These are phyloP conservation scores for Mnemiopsis leidyi DNA, from an alignment of 37 sponge, comb jelly and placozoan genomes.

Conservation along the genomic window DNA sequence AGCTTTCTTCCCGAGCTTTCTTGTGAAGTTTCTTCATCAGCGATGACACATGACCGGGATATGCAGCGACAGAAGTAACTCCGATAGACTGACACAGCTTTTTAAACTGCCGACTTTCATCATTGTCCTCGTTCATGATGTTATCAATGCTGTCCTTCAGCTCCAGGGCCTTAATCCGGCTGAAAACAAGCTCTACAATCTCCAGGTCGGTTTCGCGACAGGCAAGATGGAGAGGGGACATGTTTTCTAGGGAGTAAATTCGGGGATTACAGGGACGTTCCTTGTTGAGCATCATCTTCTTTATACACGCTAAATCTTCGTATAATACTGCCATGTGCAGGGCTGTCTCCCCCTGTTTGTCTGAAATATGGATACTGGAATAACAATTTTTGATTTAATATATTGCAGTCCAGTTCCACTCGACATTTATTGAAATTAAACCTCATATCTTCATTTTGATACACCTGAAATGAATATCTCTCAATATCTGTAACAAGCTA, in stretches of 20 bases:
- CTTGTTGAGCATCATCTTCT: conserved; percentile 32
- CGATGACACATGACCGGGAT: background rate
- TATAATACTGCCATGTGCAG: conserved; percentile 43
- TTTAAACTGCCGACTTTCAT: background rate
- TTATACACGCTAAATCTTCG: conserved; percentile 51
- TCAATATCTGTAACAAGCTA: no score
- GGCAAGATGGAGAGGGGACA: conserved; percentile 56
- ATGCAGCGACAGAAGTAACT: background rate
- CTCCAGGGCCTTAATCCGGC: background rate
- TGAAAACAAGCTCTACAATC: conserved; percentile 30
- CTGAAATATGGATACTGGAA: background rate
- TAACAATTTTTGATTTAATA: no score
- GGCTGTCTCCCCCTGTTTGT: conserved; percentile 53
- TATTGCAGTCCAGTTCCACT: no score
- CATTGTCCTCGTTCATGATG: background rate
- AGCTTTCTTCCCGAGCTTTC: background rate
- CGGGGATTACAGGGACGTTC: conserved; percentile 21
- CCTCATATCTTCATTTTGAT: no score
- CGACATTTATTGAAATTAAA: no score
- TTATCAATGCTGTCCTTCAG: conserved; percentile 18
- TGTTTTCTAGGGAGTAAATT: background rate
- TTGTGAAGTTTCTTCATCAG: conserved; percentile 14
- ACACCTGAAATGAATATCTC: no score
- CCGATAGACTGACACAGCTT: background rate
- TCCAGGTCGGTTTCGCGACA: conserved; percentile 35